Conservation (phyloP, 1,140 invertebrate species). For the Drosophila tani region DNA sequence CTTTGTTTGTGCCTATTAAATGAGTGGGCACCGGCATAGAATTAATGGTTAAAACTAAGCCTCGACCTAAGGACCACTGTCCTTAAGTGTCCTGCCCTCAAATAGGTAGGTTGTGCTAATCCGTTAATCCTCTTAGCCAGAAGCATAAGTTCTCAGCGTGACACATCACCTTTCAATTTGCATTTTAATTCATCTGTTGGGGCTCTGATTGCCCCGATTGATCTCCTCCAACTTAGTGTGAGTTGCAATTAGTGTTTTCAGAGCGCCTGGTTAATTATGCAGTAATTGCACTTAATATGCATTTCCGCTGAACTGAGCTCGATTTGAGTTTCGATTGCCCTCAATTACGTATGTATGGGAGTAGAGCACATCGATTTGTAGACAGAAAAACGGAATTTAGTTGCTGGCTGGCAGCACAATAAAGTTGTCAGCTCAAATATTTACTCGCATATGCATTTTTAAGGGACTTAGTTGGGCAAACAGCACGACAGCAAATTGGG, state of each 20-base stretch:
- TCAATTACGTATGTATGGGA: conserved; percentile 43
- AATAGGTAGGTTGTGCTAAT: background rate
- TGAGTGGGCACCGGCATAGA: conserved; percentile 22
- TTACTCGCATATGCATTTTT: conserved; percentile 17
- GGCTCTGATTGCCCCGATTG: conserved; percentile 1
- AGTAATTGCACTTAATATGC: conserved; percentile 78
- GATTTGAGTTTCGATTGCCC: conserved; percentile 48
- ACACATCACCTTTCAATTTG: conserved; percentile 3
- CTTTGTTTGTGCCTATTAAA: conserved; percentile 29
- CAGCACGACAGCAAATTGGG: conserved; percentile 42
- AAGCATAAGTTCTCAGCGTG: background rate
- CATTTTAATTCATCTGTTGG: background rate
- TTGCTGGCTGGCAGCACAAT: conserved; percentile 1
- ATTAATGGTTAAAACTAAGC: conserved; percentile 8
- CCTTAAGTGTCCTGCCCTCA: background rate
- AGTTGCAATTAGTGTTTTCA: conserved; percentile 54
- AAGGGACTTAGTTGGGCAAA: conserved; percentile 11
- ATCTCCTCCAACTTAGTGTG: conserved; percentile 5
- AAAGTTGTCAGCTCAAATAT: conserved; percentile 34
- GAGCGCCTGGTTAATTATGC: conserved; percentile 72
- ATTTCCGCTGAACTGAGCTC: conserved; percentile 67
- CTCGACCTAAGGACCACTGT: background rate
- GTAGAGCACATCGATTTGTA: background rate
- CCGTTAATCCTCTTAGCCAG: conserved; percentile 1
- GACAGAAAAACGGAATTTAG: conserved; percentile 13